Percentiles rank a stretch among this genome's conserved stretches.
Conservation (phyloP, 1,140 invertebrate species). For the Teleopsis dalmanni region DNA sequence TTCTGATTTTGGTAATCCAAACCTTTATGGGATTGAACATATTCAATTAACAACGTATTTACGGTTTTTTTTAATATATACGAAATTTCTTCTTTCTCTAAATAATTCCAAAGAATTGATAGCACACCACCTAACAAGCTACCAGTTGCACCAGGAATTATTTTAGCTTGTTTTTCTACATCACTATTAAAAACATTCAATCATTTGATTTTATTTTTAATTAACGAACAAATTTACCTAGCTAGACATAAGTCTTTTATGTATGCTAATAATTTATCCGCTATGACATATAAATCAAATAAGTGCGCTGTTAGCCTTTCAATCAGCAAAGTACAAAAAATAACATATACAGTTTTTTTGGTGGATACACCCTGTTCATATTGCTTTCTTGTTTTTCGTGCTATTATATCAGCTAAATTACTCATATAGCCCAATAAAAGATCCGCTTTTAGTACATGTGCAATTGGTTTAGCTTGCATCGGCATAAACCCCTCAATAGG, state of each 20-base stretch:
- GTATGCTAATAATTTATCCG: constrained; percentile 50
- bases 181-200: constrained; percentile 1
- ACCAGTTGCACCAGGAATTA: constrained; percentile 22
- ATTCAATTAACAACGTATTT: constrained; percentile 51
- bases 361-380: constrained; percentile 26
- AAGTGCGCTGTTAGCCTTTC: constrained; percentile 52
- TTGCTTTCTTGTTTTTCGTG: constrained; percentile 19
- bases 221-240: constrained; percentile 4
- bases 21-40: constrained; percentile 53
- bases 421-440: constrained; percentile 54
- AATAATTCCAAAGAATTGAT: constrained; percentile 59
- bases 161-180: constrained; percentile 8
- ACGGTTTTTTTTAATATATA: constrained; percentile 54
- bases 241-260: constrained; percentile 37
- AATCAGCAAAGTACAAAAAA: constrained; percentile 49
- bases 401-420: constrained; percentile 47
- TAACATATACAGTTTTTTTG: constrained; percentile 45
- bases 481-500: constrained; percentile 61
- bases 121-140: constrained; percentile 29
- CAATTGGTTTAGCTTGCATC: constrained; percentile 54
- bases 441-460: constrained; percentile 49
- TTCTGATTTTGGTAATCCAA: constrained; percentile 55
- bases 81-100: constrained; percentile 58
- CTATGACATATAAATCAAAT: constrained; percentile 49
- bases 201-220: background rate